Evolutionary conservation across 2,113 vertebrate genomes (phyloP).

Genomic region (Ophthalmolycus amberensis): DNA sequence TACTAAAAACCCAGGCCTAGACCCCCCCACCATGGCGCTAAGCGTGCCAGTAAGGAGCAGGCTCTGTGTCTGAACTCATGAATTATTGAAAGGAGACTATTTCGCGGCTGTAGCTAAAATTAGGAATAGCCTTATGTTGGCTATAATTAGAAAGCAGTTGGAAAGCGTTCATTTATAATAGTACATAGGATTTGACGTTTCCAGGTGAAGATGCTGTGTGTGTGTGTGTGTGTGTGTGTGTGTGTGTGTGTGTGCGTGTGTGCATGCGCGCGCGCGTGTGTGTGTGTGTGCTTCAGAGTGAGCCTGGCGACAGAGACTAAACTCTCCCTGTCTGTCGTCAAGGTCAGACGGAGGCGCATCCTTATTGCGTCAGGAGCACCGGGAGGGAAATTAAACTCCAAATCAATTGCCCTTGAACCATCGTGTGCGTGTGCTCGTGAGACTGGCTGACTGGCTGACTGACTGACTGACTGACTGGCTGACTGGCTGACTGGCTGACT

Average conservation of each 20-base stretch:
- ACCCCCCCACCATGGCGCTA: slow-evolving; percentile 35
- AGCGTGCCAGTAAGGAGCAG: slow-evolving; percentile 38
- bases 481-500: slow-evolving; percentile 13
- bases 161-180: slow-evolving; percentile 66
- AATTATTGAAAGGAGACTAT: slow-evolving; percentile 73
- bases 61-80: slow-evolving; percentile 66
- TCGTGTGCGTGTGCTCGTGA: slow-evolving; percentile 5
- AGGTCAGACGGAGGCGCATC: slow-evolving; percentile 78
- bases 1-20: slow-evolving; percentile 2
- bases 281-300: slow-evolving; percentile 14
- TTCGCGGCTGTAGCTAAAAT: slow-evolving; percentile 73
- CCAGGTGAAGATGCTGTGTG: slow-evolving; percentile 43
- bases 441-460: slow-evolving; percentile 17
- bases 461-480: slow-evolving; percentile 38
- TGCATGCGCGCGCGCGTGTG: neutral
- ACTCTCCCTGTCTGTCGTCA: slow-evolving; percentile 71
- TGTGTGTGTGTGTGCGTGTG: slow-evolving; percentile 14
- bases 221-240: slow-evolving; percentile 23
- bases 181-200: slow-evolving; percentile 42
- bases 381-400: slow-evolving; percentile 81
- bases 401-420: slow-evolving; percentile 81
- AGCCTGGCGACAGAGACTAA: slow-evolving; percentile 58
- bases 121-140: slow-evolving; percentile 58
- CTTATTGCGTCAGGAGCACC: slow-evolving; percentile 69
- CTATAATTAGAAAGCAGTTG: slow-evolving; percentile 77